A percentile compares a stretch with the other conserved stretches of the same genome.
Evolutionary conservation across 2,888 invertebrate genomes (phyloP).

Genomic region (Machimus rusticus): DNA sequence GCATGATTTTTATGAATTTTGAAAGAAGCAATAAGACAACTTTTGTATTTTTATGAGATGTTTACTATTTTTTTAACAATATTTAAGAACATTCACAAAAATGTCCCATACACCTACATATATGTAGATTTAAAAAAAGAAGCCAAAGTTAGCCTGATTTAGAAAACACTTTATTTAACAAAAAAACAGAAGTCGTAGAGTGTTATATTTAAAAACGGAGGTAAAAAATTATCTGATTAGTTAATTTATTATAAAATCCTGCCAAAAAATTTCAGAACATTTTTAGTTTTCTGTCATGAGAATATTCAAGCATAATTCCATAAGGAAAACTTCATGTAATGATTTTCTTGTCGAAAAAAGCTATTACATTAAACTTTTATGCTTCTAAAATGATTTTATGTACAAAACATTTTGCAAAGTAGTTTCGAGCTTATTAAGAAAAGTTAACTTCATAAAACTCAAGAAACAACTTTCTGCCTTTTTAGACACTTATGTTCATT

Average conservation of each 20-base stretch:
- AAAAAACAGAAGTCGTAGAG: too few species aligned
- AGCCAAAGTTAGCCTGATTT: too few species aligned
- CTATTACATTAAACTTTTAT: neutral
- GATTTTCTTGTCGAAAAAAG: neutral
- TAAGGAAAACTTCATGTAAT: neutral
- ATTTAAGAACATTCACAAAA: too few species aligned
- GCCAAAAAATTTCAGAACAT: neutral
- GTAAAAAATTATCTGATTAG: neutral
- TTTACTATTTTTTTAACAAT: too few species aligned
- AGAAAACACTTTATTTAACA: too few species aligned
- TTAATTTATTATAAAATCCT: neutral
- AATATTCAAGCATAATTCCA: too few species aligned
- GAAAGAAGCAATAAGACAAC: too few species aligned
- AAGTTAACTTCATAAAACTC: neutral
- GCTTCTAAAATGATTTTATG: neutral
- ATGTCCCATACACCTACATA: too few species aligned
- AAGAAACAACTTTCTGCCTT: neutral
- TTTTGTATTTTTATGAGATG: too few species aligned
- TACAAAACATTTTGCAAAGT: neutral
- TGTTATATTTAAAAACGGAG: neutral
- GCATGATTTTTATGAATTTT: too few species aligned
- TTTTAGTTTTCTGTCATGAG: too few species aligned
- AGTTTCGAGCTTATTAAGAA: neutral
- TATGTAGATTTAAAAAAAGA: too few species aligned
- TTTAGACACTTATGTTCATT: neutral